A percentile compares a stretch with the other conserved stretches of the same genome.
phyloP scores from a whole-genome alignment of 2,888 invertebrate species.

The Ischnura elegans region DNA sequence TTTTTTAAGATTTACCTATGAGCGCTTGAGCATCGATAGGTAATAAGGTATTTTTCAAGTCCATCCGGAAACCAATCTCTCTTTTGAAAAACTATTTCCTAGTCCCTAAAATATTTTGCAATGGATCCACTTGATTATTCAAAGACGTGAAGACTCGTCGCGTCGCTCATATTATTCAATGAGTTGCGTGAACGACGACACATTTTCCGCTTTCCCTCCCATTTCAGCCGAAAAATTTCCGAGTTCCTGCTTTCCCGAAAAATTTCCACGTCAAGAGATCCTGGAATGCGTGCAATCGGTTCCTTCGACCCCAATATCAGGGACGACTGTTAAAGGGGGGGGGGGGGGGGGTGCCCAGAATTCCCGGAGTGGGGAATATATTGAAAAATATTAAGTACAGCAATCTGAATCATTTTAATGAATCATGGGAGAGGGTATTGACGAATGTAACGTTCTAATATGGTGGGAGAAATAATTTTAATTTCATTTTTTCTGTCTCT shows the following conservation, averaged over 20 bases:
- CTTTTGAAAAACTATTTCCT: neutral
- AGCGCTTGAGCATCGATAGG: too few species aligned
- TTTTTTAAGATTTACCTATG: too few species aligned
- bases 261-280: neutral
- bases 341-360: too few species aligned
- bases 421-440: too few species aligned
- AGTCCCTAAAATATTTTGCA: neutral
- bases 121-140: neutral
- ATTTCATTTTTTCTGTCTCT: too few species aligned
- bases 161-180: neutral
- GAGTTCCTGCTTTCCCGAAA: slow-evolving; percentile 12
- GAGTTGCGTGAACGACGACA: neutral
- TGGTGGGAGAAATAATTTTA: too few species aligned
- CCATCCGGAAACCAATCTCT: neutral
- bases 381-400: too few species aligned
- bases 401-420: too few species aligned
- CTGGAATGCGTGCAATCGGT: neutral
- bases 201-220: slow-evolving; percentile 17
- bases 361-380: too few species aligned
- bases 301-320: too few species aligned
- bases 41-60: neutral
- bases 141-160: neutral
- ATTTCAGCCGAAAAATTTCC: neutral
- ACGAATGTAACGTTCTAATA: too few species aligned
- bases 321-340: too few species aligned